Evolutionary conservation across 2,888 invertebrate species (phyloP), one percentile per base, ranked within the genome.

Genomic region (Brachylomia viminalis): DNA sequence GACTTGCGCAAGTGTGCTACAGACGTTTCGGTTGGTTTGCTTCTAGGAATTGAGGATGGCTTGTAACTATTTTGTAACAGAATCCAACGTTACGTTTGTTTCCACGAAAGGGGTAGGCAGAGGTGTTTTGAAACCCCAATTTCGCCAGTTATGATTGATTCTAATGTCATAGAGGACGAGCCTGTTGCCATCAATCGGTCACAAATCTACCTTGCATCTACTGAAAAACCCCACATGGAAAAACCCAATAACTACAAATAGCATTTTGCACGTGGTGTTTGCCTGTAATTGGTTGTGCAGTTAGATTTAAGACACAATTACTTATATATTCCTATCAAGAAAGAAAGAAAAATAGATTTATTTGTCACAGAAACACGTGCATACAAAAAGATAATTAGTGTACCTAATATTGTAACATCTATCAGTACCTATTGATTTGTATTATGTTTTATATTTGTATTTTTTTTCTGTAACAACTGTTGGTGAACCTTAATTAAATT

Each of bases 1-100:
- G 62, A 80, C 76, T 76, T 70, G 70, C 56, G 66, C 59, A 68
- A 54, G 61, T 23, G 8, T 70, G 83, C 62, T 42, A n/a, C 58
- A 56, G 54, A 71, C 49, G 23, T 75, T 59, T 56, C 58, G 52
- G 30, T 68, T 17, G 23, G 54, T 33, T 72, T 45, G 13, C 15
- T 69, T 70, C 27, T 33, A 64, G 33, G 54, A 70, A 62, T 66
- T 56, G 17, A n/a, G 2, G 13, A 33, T 54, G 30, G 23, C 13
- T 45, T 71, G 61, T 70, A 68, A 59, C 65, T 54, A 15, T 71
- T 56, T 47, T 49, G n/a, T 61, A 70, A 47, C 17, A 47, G 11
- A 23, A 38, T 8, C 42, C 20, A n/a, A 7, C 8, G 0, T 45
- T 27, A 23, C 5, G 1, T 42, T 23, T 45, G 17, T 45, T 59